phyloP scores from a whole-genome alignment of 2,113 vertebrate species.

The Zapus hudsonius region DNA sequence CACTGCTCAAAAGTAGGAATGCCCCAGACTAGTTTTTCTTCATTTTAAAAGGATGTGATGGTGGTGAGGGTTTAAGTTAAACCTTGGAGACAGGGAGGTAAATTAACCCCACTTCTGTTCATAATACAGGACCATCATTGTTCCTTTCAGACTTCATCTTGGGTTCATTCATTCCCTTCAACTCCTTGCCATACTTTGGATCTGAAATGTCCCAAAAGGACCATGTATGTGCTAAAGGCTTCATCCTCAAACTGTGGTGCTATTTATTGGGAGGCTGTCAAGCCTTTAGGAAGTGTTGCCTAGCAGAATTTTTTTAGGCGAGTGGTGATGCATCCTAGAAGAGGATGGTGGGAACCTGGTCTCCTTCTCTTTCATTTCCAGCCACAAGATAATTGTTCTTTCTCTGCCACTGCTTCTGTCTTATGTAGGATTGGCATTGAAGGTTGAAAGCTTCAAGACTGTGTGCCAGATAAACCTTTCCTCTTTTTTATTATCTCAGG shows the following conservation, averaged over 20 bases:
- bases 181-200: too few relatives aligned
- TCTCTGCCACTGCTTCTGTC: not conserved
- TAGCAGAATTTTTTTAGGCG: too few relatives aligned
- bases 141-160: too few relatives aligned
- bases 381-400: too few relatives aligned
- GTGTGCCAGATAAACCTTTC: not conserved
- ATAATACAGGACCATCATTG: too few relatives aligned
- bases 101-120: too few relatives aligned
- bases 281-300: not conserved
- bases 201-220: too few relatives aligned
- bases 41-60: too few relatives aligned
- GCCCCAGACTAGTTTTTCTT: too few relatives aligned
- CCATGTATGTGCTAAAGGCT: not conserved
- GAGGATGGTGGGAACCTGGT: not conserved
- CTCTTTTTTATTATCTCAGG: not conserved
- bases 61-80: too few relatives aligned
- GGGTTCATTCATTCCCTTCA: not conserved
- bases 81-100: too few relatives aligned
- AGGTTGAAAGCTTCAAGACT: not conserved
- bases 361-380: not conserved
- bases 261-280: not conserved
- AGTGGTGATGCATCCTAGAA: not conserved
- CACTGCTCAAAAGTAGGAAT: too few relatives aligned
- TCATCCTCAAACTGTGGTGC: not conserved
- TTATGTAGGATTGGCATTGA: not conserved